A percentile compares a stretch with the other conserved stretches of the same genome.
phyloP scores from a whole-genome alignment of 2,888 invertebrate species.

The Epistrophe eligans region DNA sequence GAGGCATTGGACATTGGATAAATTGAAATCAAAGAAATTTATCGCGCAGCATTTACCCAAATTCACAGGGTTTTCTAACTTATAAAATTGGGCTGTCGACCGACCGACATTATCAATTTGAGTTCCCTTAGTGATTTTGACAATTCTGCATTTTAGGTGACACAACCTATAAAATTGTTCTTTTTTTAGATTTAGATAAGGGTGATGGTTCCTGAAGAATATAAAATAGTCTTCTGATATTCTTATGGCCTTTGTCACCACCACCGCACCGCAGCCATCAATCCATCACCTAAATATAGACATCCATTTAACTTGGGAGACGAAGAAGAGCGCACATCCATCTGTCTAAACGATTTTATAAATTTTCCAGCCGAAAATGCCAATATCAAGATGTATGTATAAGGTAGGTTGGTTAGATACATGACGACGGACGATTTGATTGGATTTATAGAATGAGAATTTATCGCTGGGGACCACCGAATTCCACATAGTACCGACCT shows the following conservation, averaged over 20 bases:
- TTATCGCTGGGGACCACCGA: constrained; percentile 48
- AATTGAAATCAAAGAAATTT: constrained; percentile 49
- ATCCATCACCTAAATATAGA: constrained; percentile 56
- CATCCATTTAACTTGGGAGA: constrained; percentile 50
- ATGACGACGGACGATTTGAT: constrained; percentile 51
- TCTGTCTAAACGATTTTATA: constrained; percentile 65
- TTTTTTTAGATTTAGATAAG: constrained; percentile 5
- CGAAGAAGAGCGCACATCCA: constrained; percentile 45
- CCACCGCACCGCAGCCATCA: constrained; percentile 42
- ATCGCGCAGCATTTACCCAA: not conserved
- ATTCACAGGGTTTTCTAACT: constrained; percentile 21
- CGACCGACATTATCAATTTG: constrained; percentile 59
- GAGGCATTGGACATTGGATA: constrained; percentile 54
- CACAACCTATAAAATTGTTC: not conserved
- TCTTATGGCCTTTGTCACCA: constrained; percentile 36
- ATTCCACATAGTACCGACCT: constrained; percentile 3
- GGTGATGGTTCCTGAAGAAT: constrained; percentile 54
- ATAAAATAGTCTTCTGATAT: constrained; percentile 26
- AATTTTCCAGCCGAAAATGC: constrained; percentile 56
- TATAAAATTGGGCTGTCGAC: constrained; percentile 51
- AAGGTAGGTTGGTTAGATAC: too few species aligned
- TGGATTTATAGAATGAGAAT: constrained; percentile 56
- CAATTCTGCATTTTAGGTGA: constrained; percentile 36
- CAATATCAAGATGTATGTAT: not conserved
- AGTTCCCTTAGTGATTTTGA: constrained; percentile 54